Base-by-base conservation (phyloP, 2,113 vertebrate species). In the Antennarius striatus region DNA sequence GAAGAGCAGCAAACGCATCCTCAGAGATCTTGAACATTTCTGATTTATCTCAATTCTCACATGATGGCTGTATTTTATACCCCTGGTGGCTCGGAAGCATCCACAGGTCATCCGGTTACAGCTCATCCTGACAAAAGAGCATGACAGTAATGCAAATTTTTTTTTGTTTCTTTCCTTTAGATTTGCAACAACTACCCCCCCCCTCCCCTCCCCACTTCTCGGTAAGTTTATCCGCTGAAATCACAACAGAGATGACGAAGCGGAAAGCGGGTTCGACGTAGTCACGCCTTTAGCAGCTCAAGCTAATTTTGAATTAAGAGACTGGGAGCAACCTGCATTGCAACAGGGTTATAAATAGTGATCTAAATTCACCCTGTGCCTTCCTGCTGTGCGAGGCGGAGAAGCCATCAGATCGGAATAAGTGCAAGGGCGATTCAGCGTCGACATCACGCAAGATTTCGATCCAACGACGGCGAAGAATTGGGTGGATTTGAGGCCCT, bases 311-410 rank as follows among this genome's bases (percentile, higher is more conserved):
- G 50, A 49, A 62, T 43, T 10, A 70, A 47, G 59, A 69, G 36
- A 73, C 63, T 72, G 11, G n/a, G 68, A 72, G 67, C 57, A 67
- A 73, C 75, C 75, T 75, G 72, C 80, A 56, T 77, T 79, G 79
- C 82, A 75, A 76, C 82, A 62, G 32, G 56, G 56, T 75, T 89
- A 83, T 73, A 83, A 85, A 85, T 86, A 85, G 82, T 42, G 63
- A 58, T 68, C 71, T 67, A 53, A 73, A 86, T 65, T 46, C 76
- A 72, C 74, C 61, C 52, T 54, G 58, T 8, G 0, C 9, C 73
- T 59, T 52, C 64, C 50, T 72, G 72, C 71, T 62, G 56, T 9
- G 73, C 13, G 75, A 68, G 71, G 70, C 13, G 60, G 75, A 81
- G 66, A 63, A 63, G 64, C 68, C 49, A 60, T 73, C 75, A 63